A percentile compares a stretch with the other conserved stretches of the same genome.
phyloP scores from a whole-genome alignment of 2,888 invertebrate genomes.

The Drosophila suboccidentalis region DNA sequence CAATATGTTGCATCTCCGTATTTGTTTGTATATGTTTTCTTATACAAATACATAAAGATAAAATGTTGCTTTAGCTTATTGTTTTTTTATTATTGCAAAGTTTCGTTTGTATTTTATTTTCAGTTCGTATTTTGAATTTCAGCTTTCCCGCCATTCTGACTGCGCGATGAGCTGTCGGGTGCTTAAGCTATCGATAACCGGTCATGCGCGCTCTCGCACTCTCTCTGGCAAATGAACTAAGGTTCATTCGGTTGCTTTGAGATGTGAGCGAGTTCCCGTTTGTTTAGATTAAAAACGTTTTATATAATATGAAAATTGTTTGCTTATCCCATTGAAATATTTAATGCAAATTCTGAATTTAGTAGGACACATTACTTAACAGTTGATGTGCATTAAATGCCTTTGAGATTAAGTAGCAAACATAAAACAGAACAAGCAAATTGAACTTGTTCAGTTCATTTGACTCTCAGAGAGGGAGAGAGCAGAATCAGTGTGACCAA shows the following conservation, averaged over 20 bases:
- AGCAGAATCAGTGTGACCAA: conserved; percentile 41
- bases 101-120: not conserved
- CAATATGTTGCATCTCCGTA: conserved; percentile 1
- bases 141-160: conserved; percentile 20
- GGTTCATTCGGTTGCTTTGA: conserved; percentile 6
- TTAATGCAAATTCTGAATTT: not conserved
- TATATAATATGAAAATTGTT: not conserved
- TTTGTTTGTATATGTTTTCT: not conserved
- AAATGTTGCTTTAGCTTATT: not conserved
- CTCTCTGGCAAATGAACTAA: conserved; percentile 2
- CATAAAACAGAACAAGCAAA: not conserved
- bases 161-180: conserved; percentile 34
- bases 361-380: not conserved
- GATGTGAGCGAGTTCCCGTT: conserved; percentile 4
- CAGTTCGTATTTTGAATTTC: conserved; percentile 10
- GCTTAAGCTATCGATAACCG: conserved; percentile 35
- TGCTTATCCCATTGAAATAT: not conserved
- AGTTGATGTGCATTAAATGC: not conserved
- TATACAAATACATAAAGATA: not conserved
- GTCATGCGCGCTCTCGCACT: conserved; percentile 38
- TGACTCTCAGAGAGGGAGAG: conserved; percentile 5
- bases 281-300: not conserved
- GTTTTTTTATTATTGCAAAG: not conserved
- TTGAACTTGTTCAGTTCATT: conserved; percentile 32
- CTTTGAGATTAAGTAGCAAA: not conserved